phyloP scores from a whole-genome alignment of 2,888 invertebrate species.

The Atethmia centrago region DNA sequence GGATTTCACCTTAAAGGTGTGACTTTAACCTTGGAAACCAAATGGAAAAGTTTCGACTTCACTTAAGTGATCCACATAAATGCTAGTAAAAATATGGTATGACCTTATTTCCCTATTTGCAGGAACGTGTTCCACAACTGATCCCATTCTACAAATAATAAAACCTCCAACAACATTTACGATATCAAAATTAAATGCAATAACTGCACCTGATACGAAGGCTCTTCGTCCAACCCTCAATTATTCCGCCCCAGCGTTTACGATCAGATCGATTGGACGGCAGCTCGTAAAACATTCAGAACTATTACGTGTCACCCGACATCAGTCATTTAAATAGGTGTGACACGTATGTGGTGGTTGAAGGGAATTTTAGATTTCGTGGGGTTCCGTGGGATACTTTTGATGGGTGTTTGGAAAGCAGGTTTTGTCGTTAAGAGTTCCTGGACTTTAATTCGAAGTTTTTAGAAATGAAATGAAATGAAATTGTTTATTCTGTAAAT shows the following conservation, averaged over 20 bases:
- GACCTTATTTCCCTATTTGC: not conserved
- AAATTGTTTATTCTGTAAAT: no score
- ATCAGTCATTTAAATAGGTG: constrained; percentile 53
- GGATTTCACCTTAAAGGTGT: not conserved
- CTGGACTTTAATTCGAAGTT: not conserved
- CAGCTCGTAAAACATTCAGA: constrained; percentile 67
- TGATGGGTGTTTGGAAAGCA: not conserved
- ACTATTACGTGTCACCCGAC: constrained; percentile 57
- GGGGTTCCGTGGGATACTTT: constrained; percentile 11
- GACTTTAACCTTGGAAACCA: not conserved
- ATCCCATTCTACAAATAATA: not conserved
- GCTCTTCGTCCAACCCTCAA: constrained; percentile 30
- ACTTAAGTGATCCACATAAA: not conserved
- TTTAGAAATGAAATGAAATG: no score
- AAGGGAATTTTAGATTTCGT: constrained; percentile 17
- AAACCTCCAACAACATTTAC: constrained; percentile 3
- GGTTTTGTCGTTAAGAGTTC: not conserved
- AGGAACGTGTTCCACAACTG: not conserved
- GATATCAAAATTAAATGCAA: constrained; percentile 40
- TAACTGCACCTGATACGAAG: constrained; percentile 34
- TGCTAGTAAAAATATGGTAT: not conserved
- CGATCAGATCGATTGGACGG: constrained; percentile 46
- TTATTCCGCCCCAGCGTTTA: constrained; percentile 55
- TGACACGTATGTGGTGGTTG: constrained; percentile 24
- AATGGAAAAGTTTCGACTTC: not conserved